phyloP scores from a whole-genome alignment of 2,888 invertebrate species.

The Mythimna vitellina region DNA sequence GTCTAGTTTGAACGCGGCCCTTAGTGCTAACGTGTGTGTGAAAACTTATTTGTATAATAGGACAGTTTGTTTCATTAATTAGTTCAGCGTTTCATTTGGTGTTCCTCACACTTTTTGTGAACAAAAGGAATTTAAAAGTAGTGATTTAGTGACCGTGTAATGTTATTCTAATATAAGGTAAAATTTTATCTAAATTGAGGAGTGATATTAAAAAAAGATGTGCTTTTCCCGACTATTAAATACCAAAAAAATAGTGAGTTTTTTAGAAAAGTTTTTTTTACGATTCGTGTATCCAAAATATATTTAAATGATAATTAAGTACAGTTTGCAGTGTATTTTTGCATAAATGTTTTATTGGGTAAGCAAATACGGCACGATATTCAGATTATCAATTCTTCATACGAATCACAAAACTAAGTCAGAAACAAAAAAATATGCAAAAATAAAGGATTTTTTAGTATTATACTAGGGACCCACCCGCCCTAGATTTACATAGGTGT shows the following conservation, averaged over 20 bases:
- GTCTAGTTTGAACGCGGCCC: conserved; percentile 59
- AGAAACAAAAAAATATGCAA: not conserved
- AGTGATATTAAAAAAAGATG: not conserved
- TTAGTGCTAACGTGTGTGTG: conserved; percentile 39
- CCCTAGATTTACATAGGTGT: too few species aligned
- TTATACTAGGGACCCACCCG: too few species aligned
- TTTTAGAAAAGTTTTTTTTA: too few species aligned
- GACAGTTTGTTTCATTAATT: conserved; percentile 37
- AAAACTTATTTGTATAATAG: conserved; percentile 26
- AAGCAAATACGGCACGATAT: not conserved
- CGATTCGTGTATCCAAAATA: not conserved
- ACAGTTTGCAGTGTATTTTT: not conserved
- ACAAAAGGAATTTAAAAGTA: not conserved
- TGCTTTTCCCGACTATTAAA: not conserved
- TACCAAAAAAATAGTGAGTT: too few species aligned
- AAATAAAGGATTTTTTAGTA: too few species aligned
- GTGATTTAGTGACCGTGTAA: not conserved
- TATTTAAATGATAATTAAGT: not conserved
- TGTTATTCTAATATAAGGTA: not conserved
- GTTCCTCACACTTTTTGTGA: conserved; percentile 19
- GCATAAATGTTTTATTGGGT: not conserved
- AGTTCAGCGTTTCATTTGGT: not conserved
- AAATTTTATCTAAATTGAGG: not conserved
- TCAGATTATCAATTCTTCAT: not conserved
- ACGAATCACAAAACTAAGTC: not conserved